Conservation (phyloP, 2,888 invertebrate genomes). For the Ophion obscuratus region DNA sequence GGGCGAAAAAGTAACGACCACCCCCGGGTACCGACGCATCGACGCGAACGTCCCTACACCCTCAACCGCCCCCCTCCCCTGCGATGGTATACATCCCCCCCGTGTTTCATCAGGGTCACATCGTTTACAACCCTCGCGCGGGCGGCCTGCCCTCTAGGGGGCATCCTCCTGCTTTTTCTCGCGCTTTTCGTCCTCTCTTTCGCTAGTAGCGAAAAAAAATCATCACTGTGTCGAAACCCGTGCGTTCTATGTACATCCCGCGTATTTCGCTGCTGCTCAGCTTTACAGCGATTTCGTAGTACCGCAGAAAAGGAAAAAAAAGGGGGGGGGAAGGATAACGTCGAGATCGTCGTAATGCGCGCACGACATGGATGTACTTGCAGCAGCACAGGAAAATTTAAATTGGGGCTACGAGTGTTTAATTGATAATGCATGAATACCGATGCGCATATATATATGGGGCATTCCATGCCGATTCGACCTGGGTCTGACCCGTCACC, state of each 20-base stretch:
- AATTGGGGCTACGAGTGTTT: not conserved
- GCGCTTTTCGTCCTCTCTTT: not conserved
- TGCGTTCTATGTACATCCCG: not conserved
- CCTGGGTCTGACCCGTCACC: too few relatives aligned
- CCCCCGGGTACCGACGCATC: constrained; percentile 70
- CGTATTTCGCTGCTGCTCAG: constrained; percentile 19
- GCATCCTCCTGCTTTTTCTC: not conserved
- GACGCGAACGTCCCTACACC: constrained; percentile 62
- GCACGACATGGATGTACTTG: not conserved
- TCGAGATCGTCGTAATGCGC: constrained; percentile 18
- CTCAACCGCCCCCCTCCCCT: not conserved
- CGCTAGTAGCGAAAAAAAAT: too few relatives aligned
- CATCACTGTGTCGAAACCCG: constrained; percentile 1
- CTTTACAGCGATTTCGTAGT: constrained; percentile 40
- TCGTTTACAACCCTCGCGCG: constrained; percentile 58
- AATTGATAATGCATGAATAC: not conserved
- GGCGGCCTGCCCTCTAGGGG: not conserved
- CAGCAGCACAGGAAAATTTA: not conserved
- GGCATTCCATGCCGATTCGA: too few relatives aligned
- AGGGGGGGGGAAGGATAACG: not conserved
- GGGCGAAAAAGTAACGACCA: constrained; percentile 73
- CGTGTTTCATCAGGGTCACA: constrained; percentile 55
- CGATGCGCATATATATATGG: not conserved
- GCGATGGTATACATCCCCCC: not conserved
- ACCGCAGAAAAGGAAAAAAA: not conserved